A percentile compares a stretch with the other conserved stretches of the same genome.
phyloP scores from a whole-genome alignment of 2,113 vertebrate species.

The Empidonax traillii region DNA sequence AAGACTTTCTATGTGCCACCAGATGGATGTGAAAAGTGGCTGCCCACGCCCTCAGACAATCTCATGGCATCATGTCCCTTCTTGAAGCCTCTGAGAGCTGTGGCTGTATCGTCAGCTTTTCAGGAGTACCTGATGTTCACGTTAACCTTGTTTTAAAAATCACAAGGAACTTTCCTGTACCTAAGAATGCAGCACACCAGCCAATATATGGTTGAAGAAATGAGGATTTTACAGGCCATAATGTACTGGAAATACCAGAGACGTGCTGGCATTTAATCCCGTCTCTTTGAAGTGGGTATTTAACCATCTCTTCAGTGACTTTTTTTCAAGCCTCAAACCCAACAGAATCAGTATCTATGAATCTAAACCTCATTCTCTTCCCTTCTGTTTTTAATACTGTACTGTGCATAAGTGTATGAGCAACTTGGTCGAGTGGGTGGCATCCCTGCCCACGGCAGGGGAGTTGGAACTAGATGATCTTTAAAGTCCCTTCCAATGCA shows the following conservation, averaged over 20 bases:
- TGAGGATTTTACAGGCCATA: background rate
- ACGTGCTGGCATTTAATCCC: background rate
- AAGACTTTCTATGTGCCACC: background rate
- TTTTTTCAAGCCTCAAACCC: background rate
- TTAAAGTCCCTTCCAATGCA: background rate
- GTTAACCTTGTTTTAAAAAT: background rate
- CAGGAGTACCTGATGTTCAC: background rate
- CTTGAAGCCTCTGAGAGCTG: background rate
- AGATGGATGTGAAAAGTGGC: background rate
- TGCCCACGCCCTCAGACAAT: fast-evolving
- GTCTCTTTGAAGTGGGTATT: background rate
- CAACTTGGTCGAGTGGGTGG: background rate
- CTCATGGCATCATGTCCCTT: background rate
- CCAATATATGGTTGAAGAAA: background rate
- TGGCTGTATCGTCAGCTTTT: background rate
- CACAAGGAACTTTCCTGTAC: background rate
- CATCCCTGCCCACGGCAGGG: background rate
- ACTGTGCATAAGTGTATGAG: background rate
- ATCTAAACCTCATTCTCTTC: background rate
- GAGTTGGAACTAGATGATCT: background rate
- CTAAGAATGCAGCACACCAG: background rate
- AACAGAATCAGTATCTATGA: background rate
- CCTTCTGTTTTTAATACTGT: background rate
- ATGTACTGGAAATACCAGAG: background rate
- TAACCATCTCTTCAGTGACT: background rate